Evolutionary conservation across 2,797 vertebrate genomes (phyloP).

Genomic region (Tenualosa ilisha): DNA sequence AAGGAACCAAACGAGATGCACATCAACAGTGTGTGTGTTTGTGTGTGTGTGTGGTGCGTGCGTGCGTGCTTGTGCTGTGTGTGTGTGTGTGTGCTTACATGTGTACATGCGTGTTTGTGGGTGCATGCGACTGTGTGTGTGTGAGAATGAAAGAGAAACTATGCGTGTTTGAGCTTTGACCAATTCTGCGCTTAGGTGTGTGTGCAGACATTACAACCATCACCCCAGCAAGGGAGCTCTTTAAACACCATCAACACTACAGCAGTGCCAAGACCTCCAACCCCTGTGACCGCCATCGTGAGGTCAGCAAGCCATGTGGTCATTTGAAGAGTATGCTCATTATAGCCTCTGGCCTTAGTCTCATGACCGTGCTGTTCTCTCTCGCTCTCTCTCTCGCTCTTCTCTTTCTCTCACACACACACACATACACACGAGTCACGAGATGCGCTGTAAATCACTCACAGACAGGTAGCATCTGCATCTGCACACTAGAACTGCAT

Average conservation of each 20-base stretch:
- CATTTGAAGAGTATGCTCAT: neutral
- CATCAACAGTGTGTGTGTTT: no score
- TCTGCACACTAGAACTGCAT: neutral
- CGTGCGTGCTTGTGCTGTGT: no score
- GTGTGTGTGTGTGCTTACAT: no score
- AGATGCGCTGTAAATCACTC: neutral
- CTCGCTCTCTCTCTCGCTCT: neutral
- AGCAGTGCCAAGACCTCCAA: neutral
- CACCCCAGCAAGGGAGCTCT: neutral
- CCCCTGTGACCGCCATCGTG: neutral
- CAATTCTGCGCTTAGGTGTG: neutral
- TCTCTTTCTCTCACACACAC: neutral
- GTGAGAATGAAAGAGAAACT: neutral
- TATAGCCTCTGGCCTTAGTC: neutral
- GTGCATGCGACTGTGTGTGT: neutral
- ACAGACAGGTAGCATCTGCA: neutral
- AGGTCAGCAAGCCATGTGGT: no score
- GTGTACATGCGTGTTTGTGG: neutral
- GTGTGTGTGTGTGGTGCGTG: no score
- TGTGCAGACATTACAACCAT: neutral
- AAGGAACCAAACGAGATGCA: no score
- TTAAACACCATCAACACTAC: neutral
- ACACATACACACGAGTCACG: no score
- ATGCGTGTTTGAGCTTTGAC: neutral
- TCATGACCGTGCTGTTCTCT: neutral